These are phyloP conservation scores for Cladopsammia gracilis DNA, from an alignment of 64 coral and sea anemone genomes.

Conservation along the genomic window DNA sequence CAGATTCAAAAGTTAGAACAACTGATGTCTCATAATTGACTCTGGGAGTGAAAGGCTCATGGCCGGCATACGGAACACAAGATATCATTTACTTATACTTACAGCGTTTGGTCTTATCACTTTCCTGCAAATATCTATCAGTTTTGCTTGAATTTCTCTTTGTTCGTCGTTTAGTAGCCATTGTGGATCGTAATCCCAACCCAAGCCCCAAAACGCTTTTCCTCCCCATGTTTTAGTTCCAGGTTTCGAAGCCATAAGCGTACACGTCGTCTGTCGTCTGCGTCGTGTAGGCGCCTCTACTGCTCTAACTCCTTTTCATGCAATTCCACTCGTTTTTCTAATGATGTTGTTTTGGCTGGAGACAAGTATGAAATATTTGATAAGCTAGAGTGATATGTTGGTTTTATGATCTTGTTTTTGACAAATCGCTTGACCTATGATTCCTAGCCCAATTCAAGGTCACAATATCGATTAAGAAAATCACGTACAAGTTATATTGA, in stretches of 20 bases:
- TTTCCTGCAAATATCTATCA: slow-evolving; percentile 5
- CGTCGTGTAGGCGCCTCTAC: too few relatives aligned
- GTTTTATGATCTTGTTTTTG: background rate
- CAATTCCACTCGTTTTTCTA: too few relatives aligned
- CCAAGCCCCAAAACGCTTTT: slow-evolving; percentile 23
- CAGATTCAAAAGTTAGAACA: too few relatives aligned
- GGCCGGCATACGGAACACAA: too few relatives aligned
- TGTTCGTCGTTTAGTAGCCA: slow-evolving; percentile 28
- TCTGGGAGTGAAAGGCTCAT: too few relatives aligned
- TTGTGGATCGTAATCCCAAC: slow-evolving; percentile 13
- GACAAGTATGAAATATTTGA: background rate
- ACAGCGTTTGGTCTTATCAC: slow-evolving; percentile 38
- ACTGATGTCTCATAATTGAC: too few relatives aligned
- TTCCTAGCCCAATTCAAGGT: too few relatives aligned
- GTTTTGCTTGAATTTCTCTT: slow-evolving; percentile 5
- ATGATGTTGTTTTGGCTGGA: too few relatives aligned
- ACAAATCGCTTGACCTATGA: background rate
- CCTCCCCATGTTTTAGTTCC: background rate
- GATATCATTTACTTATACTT: background rate
- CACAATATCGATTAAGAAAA: too few relatives aligned
- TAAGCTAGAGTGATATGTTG: background rate
- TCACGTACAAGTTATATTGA: too few relatives aligned
- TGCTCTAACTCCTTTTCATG: too few relatives aligned
- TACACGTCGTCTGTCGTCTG: too few relatives aligned
- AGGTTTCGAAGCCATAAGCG: background rate